Conservation (phyloP, 2,888 invertebrate species). For the Nymphalis urticae region DNA sequence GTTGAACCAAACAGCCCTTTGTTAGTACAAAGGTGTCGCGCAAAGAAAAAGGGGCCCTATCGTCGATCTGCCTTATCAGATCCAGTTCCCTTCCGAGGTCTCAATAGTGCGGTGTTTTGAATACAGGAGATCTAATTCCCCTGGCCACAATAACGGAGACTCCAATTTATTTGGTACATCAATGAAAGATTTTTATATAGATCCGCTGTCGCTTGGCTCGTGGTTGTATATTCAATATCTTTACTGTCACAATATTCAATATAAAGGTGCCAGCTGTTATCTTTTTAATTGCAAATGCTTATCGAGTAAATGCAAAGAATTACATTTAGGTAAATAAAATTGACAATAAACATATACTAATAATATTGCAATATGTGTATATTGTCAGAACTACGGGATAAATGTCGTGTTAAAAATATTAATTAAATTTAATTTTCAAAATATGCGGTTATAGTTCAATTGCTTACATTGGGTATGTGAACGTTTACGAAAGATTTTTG, state of each 20-base stretch:
- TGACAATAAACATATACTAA: too few species aligned
- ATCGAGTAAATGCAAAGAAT: background rate
- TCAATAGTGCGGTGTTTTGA: constrained; percentile 78
- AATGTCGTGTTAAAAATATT: too few species aligned
- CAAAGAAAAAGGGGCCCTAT: constrained; percentile 80
- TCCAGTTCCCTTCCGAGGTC: constrained; percentile 79
- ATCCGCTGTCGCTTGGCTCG: constrained; percentile 23
- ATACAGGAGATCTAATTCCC: constrained; percentile 79
- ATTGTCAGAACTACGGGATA: too few species aligned
- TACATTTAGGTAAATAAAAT: too few species aligned
- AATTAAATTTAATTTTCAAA: too few species aligned
- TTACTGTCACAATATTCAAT: constrained; percentile 3
- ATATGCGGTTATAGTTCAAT: too few species aligned
- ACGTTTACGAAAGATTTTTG: too few species aligned
- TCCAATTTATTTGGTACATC: constrained; percentile 69
- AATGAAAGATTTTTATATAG: constrained; percentile 34
- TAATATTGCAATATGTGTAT: too few species aligned
- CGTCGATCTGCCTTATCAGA: constrained; percentile 80
- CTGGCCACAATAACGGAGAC: constrained; percentile 57
- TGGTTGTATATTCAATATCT: constrained; percentile 14
- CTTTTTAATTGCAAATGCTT: background rate
- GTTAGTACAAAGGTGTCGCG: constrained; percentile 81
- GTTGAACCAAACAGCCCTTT: constrained; percentile 78
- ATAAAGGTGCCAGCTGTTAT: background rate
- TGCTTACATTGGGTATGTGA: too few species aligned